Evolutionary conservation across 2,888 invertebrate genomes (phyloP).

Genomic region (Seladonia tumulorum): DNA sequence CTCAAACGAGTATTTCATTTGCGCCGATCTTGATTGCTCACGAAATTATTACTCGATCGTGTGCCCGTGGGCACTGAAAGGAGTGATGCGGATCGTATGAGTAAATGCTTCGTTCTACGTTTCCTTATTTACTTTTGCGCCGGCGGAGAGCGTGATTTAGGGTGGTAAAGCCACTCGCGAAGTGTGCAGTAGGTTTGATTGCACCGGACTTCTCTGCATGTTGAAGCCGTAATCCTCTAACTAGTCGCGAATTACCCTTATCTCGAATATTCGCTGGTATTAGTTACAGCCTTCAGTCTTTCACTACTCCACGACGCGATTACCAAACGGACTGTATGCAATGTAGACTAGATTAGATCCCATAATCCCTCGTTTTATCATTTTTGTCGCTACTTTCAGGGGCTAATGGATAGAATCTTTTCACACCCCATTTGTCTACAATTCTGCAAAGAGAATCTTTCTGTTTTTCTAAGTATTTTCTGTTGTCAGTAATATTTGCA

Average conservation of each 20-base stretch:
- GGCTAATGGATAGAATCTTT: neutral
- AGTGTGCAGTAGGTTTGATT: neutral
- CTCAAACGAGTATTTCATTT: slow-evolving; percentile 24
- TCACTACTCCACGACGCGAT: neutral
- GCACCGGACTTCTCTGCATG: neutral
- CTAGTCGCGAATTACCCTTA: neutral
- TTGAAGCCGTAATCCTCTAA: neutral
- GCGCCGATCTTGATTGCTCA: slow-evolving; percentile 23
- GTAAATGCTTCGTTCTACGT: neutral
- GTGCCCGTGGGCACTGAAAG: neutral
- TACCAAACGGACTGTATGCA: neutral
- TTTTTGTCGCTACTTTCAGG: neutral
- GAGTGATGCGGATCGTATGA: neutral
- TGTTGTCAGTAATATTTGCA: too few relatives aligned
- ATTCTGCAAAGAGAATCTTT: neutral
- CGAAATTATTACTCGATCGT: neutral
- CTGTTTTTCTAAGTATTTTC: too few relatives aligned
- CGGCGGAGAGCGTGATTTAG: slow-evolving; percentile 3
- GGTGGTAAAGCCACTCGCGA: neutral
- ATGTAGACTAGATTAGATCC: slow-evolving; percentile 1
- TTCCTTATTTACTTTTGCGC: slow-evolving; percentile 4
- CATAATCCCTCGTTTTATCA: neutral
- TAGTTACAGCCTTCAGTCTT: neutral
- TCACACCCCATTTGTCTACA: neutral
- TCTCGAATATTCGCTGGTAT: neutral